These are phyloP conservation scores for Urocynchramus pylzowi DNA, from an alignment of 2,113 vertebrate genomes.

Conservation along the genomic window DNA sequence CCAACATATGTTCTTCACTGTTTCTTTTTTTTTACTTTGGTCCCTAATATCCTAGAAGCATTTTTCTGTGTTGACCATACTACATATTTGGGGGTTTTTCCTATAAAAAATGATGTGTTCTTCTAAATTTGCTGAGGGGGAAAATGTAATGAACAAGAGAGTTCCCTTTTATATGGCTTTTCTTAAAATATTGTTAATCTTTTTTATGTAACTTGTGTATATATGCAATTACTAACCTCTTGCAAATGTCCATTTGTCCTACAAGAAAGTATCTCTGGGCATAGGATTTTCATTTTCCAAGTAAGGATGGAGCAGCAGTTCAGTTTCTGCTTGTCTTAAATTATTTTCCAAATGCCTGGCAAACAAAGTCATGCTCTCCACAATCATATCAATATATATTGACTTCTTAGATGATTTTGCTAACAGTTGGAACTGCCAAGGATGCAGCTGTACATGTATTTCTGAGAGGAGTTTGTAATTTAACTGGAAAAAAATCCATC, in stretches of 20 bases:
- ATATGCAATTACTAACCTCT: neutral
- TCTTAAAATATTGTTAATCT: neutral
- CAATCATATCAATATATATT: slow-evolving; percentile 51
- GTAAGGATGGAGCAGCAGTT: neutral
- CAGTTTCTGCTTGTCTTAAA: slow-evolving; percentile 12
- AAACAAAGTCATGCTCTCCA: neutral
- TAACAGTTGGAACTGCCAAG: neutral
- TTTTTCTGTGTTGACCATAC: neutral
- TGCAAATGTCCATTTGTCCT: neutral
- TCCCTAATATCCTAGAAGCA: neutral
- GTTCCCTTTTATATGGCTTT: neutral
- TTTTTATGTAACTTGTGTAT: neutral
- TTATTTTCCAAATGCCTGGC: slow-evolving; percentile 12
- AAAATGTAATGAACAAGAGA: neutral
- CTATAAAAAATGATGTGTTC: neutral
- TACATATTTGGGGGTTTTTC: neutral
- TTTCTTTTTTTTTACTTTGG: neutral
- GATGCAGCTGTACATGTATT: neutral
- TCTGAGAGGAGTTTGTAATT: neutral
- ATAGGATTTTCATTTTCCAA: slow-evolving; percentile 18
- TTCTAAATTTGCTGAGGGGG: neutral
- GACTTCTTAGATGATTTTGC: slow-evolving; percentile 17
- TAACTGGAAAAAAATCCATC: neutral
- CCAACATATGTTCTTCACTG: neutral
- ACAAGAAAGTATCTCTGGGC: neutral